Conservation (phyloP, 2,888 invertebrate genomes). For the Harmothoe impar region DNA sequence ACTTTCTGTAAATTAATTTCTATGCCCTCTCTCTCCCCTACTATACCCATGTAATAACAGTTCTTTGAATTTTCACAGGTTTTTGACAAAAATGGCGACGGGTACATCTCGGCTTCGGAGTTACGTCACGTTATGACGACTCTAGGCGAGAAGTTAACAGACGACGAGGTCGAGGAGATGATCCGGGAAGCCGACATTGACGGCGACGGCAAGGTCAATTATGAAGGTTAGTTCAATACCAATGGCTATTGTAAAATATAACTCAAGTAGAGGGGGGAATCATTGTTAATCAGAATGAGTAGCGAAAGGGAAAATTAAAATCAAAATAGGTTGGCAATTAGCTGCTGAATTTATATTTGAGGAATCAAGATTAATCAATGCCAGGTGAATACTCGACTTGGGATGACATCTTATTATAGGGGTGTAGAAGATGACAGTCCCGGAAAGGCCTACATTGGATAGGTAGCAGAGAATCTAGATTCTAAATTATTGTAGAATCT, state of each 20-base stretch:
- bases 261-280: neutral
- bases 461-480: no score
- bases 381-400: no score
- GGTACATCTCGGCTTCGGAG: constrained; percentile 67
- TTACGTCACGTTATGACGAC: constrained; percentile 69
- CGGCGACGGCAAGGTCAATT: constrained; percentile 67
- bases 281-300: neutral
- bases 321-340: neutral
- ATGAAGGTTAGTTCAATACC: constrained; percentile 59
- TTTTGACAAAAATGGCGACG: constrained; percentile 66
- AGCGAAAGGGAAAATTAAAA: neutral
- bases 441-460: no score
- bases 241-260: no score
- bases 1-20: no score
- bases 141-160: constrained; percentile 66
- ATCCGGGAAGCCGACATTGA: constrained; percentile 59
- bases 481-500: no score
- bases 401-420: no score
- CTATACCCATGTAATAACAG: no score
- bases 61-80: neutral
- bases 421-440: no score
- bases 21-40: no score
- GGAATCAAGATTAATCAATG: no score
- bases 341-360: no score
- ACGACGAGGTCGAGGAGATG: constrained; percentile 58